These are phyloP conservation scores for Greenwoodochromis staneri DNA, from an alignment of 2,113 vertebrate genomes.

Conservation along the genomic window DNA sequence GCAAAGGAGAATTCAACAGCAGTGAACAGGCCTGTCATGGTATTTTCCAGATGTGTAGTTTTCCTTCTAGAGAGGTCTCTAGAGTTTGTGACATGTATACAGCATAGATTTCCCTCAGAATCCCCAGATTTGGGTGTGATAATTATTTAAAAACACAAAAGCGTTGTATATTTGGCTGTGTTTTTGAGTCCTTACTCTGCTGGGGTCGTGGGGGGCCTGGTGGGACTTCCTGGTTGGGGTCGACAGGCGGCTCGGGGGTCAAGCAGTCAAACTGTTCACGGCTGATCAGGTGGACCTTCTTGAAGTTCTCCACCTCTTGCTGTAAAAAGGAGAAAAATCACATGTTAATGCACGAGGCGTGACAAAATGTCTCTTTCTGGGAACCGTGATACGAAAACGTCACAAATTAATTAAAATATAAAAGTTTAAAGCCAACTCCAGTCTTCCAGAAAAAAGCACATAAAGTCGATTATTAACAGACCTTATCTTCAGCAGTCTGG, in stretches of 20 bases:
- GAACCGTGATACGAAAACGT: fast-evolving
- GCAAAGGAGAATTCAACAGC: background rate
- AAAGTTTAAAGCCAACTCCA: background rate
- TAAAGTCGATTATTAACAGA: background rate
- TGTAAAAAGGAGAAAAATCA: conserved; percentile 42
- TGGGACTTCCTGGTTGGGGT: conserved; percentile 97
- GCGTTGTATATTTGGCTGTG: background rate
- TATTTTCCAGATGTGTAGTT: background rate
- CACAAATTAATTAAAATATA: background rate
- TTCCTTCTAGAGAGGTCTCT: background rate
- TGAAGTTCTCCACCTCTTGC: conserved; percentile 99
- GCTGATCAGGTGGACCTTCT: conserved; percentile 98
- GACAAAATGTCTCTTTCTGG: background rate
- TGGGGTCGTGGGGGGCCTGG: conserved; percentile 90
- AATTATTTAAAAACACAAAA: background rate
- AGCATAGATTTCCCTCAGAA: background rate
- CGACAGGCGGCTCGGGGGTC: conserved; percentile 94
- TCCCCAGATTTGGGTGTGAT: background rate
- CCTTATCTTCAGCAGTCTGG: conserved; percentile 51
- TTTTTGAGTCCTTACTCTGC: conserved; percentile 76
- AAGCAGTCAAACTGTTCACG: conserved; percentile 93
- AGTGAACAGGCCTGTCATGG: background rate
- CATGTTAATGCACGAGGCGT: background rate
- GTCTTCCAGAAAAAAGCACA: background rate
- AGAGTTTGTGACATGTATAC: background rate